Base-by-base conservation (phyloP, 2,113 vertebrate species). In the Parus major region DNA sequence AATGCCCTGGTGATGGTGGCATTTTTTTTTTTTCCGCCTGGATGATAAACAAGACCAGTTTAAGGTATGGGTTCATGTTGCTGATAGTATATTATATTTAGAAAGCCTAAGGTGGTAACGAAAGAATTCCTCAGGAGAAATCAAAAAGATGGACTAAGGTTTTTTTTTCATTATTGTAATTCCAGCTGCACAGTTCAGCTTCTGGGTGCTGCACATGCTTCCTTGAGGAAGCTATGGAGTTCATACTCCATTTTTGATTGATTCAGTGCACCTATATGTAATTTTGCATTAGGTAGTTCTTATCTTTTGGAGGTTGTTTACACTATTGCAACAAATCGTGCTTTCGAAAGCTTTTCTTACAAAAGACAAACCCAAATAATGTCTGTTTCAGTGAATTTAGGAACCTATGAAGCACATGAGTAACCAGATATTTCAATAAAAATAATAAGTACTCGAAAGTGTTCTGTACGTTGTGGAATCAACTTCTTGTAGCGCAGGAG, bases 201-300 rank as follows among this genome's bases (percentile, higher is more conserved):
- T 90, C 79, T 94, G 76, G 56, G 71, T 89, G 78, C 82, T 97
- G 86, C 91, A 86, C 81, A 91, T 96, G 82, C 70, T 95, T 95
- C 72, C 93, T 93, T 29, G 23, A 89, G 73, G 84, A 93, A 79
- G 56, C 64, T 84, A 3, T 93, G 77, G 90, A 90, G 89, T 96
- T 94, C 68, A 68, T 86, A 61, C 95, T 97, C 95, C 71, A 94
- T 95, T 94, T 97, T 95, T 94, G 59, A 53, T 83, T 46, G 68
- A 47, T 71, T 83, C 39, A 68, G 10, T 68, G 63, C 41, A 35
- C 1, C 1, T 69, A 20, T 27, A 59, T 59, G 52, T 66, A 50
- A 81, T 86, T 92, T 52, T 80, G 27, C 36, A 64, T 78, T n/a
- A 76, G 80, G 16, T 63, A 65, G 35, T 77, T 90, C 39, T 86